These are phyloP conservation scores for Ceyx erithaca DNA, from an alignment of 2,797 vertebrate species.

Conservation along the genomic window DNA sequence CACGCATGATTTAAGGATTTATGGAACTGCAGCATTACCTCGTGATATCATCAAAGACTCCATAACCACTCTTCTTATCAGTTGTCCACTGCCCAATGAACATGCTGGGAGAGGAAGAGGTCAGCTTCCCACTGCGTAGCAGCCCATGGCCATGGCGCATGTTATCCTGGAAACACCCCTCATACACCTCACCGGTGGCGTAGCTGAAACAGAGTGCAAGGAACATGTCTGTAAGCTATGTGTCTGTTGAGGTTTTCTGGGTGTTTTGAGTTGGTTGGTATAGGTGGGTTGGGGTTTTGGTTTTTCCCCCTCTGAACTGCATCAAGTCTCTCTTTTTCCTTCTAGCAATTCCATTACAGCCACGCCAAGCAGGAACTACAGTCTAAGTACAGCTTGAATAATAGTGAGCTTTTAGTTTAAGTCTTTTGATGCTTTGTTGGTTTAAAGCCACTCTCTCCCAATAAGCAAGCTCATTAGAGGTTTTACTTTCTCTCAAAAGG, in stretches of 20 bases:
- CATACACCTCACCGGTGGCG: conserved; percentile 93
- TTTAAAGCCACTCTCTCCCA: background rate
- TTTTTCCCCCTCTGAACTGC: background rate
- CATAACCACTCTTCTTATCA: conserved; percentile 96
- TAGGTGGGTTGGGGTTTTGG: no score
- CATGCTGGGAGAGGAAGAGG: conserved; percentile 94
- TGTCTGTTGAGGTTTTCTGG: background rate
- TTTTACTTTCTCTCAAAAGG: background rate
- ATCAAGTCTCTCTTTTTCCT: background rate
- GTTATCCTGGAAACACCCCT: conserved; percentile 94
- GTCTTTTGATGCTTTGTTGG: background rate
- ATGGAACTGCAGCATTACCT: conserved; percentile 80
- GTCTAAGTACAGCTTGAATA: background rate
- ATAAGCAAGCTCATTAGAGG: background rate
- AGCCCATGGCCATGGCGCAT: conserved; percentile 94
- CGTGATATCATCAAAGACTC: conserved; percentile 97
- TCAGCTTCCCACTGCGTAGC: conserved; percentile 92
- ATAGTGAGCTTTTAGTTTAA: background rate
- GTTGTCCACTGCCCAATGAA: conserved; percentile 96
- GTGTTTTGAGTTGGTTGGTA: background rate
- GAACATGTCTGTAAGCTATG: background rate
- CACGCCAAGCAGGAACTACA: background rate
- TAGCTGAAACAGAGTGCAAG: conserved; percentile 80
- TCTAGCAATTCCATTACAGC: background rate
- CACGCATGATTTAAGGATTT: background rate